A percentile compares a stretch with the other conserved stretches of the same genome.
Conservation (phyloP, 2,797 vertebrate species). For the Octomys mimax region DNA sequence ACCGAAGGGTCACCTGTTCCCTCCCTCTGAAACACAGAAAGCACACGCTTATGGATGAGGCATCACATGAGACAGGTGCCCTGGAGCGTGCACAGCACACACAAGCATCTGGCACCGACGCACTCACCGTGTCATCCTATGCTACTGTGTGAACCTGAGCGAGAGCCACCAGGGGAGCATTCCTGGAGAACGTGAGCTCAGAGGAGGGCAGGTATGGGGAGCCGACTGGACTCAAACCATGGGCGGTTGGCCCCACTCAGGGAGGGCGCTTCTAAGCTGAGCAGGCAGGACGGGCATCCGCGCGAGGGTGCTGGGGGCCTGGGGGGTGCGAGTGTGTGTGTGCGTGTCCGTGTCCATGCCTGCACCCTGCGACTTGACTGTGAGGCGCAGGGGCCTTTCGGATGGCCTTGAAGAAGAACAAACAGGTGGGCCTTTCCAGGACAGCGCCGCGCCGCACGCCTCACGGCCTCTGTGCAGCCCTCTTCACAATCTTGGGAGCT, state of each 20-base stretch:
- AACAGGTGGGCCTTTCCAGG: background rate
- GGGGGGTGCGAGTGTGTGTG: background rate
- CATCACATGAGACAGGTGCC: background rate
- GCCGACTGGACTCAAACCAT: background rate
- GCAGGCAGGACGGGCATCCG: too few species aligned
- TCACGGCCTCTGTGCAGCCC: background rate
- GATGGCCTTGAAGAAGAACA: background rate
- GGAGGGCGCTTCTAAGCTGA: background rate
- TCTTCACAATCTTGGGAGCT: background rate
- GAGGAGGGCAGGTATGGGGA: too few species aligned
- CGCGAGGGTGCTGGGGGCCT: too few species aligned
- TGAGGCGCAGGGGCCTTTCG: background rate
- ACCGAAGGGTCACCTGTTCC: background rate
- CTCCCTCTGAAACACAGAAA: background rate
- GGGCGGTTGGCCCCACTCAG: background rate
- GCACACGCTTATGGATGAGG: accelerated
- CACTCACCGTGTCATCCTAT: too few species aligned
- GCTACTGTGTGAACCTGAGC: background rate
- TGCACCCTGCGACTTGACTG: background rate
- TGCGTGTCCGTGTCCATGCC: background rate
- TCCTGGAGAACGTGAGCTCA: too few species aligned
- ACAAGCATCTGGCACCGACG: background rate
- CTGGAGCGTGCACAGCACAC: accelerated
- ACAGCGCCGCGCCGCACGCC: background rate
- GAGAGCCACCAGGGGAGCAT: background rate